phyloP scores from a whole-genome alignment of 1,140 invertebrate species.

The Cotesia chilonis region DNA sequence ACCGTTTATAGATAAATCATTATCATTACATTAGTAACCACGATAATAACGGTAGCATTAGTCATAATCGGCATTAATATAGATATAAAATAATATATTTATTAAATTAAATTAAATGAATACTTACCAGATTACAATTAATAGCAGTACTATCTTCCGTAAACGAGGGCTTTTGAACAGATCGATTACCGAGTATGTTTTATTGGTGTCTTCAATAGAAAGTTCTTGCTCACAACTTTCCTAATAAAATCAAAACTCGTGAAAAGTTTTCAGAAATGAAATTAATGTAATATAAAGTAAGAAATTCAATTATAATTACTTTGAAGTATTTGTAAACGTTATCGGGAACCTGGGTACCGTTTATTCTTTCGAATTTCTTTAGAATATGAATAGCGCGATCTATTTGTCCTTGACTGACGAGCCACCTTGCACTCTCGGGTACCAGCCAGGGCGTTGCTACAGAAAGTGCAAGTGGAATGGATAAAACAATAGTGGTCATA shows the following conservation, averaged over 20 bases:
- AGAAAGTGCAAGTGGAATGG: conserved; percentile 76
- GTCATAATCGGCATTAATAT: background rate
- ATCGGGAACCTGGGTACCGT: conserved; percentile 77
- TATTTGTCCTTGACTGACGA: conserved; percentile 82
- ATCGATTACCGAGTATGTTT: conserved; percentile 79
- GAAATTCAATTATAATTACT: conserved; percentile 57
- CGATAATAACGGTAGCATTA: background rate
- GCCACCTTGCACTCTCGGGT: conserved; percentile 86
- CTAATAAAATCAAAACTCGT: conserved; percentile 59
- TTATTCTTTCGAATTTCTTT: conserved; percentile 81
- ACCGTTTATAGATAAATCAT: conserved; percentile 17
- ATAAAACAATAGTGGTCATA: conserved; percentile 75
- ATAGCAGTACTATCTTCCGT: conserved; percentile 75
- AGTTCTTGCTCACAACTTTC: conserved; percentile 71
- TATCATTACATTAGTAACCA: background rate
- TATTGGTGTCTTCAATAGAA: conserved; percentile 74
- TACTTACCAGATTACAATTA: conserved; percentile 79
- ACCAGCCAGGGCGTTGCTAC: conserved; percentile 78
- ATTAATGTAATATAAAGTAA: background rate
- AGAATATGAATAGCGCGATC: conserved; percentile 81
- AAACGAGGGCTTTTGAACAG: conserved; percentile 79
- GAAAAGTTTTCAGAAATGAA: background rate
- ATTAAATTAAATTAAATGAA: background rate
- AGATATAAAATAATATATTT: background rate
- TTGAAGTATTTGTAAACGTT: conserved; percentile 78